Percentiles rank a stretch among this genome's conserved stretches.
These are phyloP conservation scores for Neodontobutis hainanensis DNA, from an alignment of 2,113 vertebrate species.

Conservation along the genomic window DNA sequence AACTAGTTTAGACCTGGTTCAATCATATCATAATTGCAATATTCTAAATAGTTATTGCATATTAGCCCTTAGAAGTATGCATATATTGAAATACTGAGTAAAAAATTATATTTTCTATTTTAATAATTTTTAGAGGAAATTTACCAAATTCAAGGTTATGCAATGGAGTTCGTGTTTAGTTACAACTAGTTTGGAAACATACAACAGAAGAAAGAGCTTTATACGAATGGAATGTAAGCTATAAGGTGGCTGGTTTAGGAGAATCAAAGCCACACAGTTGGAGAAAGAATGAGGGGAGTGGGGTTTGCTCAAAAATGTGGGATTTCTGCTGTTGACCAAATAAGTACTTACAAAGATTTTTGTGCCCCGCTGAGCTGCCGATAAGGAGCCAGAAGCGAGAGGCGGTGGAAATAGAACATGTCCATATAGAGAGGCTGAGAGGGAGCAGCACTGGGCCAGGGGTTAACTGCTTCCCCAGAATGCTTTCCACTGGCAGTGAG, in stretches of 20 bases:
- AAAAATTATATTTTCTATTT: too few species aligned
- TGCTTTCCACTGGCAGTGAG: slow-evolving; percentile 49
- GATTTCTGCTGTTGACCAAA: slow-evolving; percentile 74
- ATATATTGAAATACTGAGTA: too few species aligned
- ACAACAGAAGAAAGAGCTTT: slow-evolving; percentile 4
- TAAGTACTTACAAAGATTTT: slow-evolving; percentile 71
- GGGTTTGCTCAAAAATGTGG: slow-evolving; percentile 43
- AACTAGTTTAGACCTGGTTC: too few species aligned
- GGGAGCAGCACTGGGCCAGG: slow-evolving; percentile 51
- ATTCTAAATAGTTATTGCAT: too few species aligned
- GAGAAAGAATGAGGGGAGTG: slow-evolving; percentile 3
- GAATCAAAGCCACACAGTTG: slow-evolving; percentile 8
- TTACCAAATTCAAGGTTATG: not conserved
- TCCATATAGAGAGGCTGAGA: slow-evolving; percentile 75
- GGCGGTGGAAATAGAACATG: slow-evolving; percentile 75
- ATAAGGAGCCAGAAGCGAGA: slow-evolving; percentile 59
- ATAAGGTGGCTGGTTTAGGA: slow-evolving; percentile 26
- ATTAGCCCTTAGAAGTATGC: too few species aligned
- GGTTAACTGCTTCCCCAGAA: slow-evolving; percentile 74
- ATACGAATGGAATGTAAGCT: not conserved
- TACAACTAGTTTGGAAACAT: not conserved
- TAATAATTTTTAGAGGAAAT: too few species aligned
- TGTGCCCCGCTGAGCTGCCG: slow-evolving; percentile 61
- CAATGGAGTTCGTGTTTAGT: not conserved
- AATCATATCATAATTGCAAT: too few species aligned